Evolutionary conservation across 2,797 vertebrate genomes (phyloP).

Genomic region (Cossypha polioptera): DNA sequence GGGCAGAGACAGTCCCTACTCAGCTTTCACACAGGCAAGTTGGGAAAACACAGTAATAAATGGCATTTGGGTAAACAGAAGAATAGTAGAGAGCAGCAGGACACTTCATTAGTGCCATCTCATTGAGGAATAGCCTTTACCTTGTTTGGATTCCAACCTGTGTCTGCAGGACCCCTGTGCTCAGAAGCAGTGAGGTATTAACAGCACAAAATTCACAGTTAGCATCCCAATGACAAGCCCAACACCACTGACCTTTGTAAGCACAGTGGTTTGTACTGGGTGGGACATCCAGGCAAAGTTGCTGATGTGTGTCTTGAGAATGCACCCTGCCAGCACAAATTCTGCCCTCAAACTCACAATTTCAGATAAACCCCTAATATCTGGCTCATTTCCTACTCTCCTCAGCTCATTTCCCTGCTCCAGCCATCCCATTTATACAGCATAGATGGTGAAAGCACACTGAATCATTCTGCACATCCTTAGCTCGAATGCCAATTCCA

Average conservation of each 20-base stretch:
- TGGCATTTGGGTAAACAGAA: background rate
- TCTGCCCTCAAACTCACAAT: background rate
- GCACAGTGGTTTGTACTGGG: fast-evolving
- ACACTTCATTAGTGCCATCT: background rate
- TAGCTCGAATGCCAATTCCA: background rate
- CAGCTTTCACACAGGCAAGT: background rate
- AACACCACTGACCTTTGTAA: background rate
- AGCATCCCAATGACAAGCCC: background rate
- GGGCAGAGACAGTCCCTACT: background rate
- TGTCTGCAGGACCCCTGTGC: background rate
- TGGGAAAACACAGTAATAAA: background rate
- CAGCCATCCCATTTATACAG: background rate
- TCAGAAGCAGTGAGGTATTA: background rate
- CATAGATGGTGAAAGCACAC: fast-evolving
- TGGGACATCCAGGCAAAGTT: background rate
- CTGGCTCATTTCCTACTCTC: background rate
- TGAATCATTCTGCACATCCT: background rate
- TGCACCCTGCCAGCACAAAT: background rate
- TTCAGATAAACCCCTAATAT: background rate
- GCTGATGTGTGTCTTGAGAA: background rate
- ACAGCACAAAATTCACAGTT: background rate
- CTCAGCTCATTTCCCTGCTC: background rate
- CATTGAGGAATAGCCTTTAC: background rate
- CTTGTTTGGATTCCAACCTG: background rate
- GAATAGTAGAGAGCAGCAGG: background rate